phyloP scores from a whole-genome alignment of 2,113 vertebrate species.

The Opisthocomus hoazin region DNA sequence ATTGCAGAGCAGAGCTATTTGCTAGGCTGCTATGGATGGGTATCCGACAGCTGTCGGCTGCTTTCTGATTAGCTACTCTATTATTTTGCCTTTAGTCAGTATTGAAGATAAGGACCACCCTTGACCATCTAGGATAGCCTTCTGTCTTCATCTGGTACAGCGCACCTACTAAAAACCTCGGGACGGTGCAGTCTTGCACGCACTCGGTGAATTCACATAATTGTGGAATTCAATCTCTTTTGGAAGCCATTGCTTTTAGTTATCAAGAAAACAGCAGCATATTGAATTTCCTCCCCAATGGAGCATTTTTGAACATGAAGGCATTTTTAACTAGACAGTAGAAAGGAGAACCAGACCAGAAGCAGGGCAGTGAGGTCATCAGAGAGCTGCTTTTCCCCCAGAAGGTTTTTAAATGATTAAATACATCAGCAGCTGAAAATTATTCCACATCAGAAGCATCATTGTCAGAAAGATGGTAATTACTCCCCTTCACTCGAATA shows the following conservation, averaged over 20 bases:
- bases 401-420: conserved; percentile 68
- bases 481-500: conserved; percentile 97
- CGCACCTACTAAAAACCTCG: not conserved
- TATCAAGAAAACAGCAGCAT: conserved; percentile 46
- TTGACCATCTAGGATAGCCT: not conserved
- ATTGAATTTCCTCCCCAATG: conserved; percentile 39
- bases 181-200: not conserved
- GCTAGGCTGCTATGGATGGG: not conserved
- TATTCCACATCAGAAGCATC: conserved; percentile 97
- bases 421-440: conserved; percentile 59
- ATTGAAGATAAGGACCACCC: not conserved
- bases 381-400: conserved; percentile 63
- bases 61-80: conserved; percentile 17
- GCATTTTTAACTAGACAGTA: conserved; percentile 58
- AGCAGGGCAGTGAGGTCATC: conserved; percentile 74
- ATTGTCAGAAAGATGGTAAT: conserved; percentile 98
- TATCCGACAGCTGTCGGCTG: not conserved
- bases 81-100: conserved; percentile 4
- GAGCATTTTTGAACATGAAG: conserved; percentile 59
- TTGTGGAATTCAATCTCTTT: not conserved
- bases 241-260: conserved; percentile 41
- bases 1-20: not conserved
- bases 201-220: not conserved
- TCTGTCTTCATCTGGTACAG: not conserved
- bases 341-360: conserved; percentile 73